Evolutionary conservation across 2,888 invertebrate genomes (phyloP), one percentile per base, ranked within the genome.

Genomic region (Pristionchus exspectatus): DNA sequence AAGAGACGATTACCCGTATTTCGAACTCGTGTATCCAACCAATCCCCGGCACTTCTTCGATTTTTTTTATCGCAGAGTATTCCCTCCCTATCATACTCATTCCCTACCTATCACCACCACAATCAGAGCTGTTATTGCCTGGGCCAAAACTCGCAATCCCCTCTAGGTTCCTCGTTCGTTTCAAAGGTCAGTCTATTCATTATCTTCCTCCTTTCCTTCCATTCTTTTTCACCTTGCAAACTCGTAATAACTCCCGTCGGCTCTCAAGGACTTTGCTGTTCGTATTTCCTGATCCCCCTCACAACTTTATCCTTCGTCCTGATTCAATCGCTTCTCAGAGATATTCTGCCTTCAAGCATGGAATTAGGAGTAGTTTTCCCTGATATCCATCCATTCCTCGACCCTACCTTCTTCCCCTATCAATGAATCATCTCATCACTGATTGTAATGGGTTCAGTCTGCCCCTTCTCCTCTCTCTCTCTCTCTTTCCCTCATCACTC

Each of bases 191-290:
- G 69, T 33, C 66, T 16, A 72, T 72, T 72, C 83, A 44, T 83
- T 85, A 33, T 66, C 66, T 33, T 50, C 38, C 63, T 63, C 86
- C 44, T 44, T 84, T 54, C 50, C 27, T 59, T 33, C 38, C 85
- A 38, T 44, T 63, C 59, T 86, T 54, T 44, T 69, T 66, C 66
- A 54, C 86, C 54, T 56, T 27, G 38, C 54, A n/a, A 74, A 44
- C 83, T 54, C 83, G 56, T 83, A 83, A 56, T 83, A 83, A 83
- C 56, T 83, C 56, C 54, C 54, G 54, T 18, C 77, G 63, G 2
- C 24, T 74, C 74, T 74, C 74, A 33, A 74, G 30, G 33, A 74
- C 74, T 38, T 14, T 12, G n/a, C 10, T 30, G 30, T 30, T 33
- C 74, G 16, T 10, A 30, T 3, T 54, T 9, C 44, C 44, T 50